A percentile compares a stretch with the other conserved stretches of the same genome.
phyloP scores from a whole-genome alignment of 2,797 vertebrate species.

The Cygnus olor region DNA sequence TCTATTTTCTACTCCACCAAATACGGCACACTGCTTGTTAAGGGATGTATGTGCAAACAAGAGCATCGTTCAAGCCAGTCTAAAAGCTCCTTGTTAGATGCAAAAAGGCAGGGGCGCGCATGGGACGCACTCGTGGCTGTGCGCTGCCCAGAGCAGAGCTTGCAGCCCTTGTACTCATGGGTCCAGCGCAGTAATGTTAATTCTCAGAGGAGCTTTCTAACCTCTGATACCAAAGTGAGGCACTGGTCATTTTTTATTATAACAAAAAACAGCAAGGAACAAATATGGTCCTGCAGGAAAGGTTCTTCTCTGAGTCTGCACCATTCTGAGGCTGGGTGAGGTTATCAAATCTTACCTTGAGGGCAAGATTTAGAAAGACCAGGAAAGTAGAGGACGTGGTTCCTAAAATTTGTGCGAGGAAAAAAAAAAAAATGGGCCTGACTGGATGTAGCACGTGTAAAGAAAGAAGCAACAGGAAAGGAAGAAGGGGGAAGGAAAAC shows the following conservation, averaged over 20 bases:
- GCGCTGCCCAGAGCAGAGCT: neutral
- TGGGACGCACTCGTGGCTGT: accelerated
- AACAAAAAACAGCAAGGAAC: neutral
- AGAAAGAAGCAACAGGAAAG: neutral
- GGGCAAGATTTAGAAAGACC: conserved; percentile 15
- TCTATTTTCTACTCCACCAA: neutral
- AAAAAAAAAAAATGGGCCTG: neutral
- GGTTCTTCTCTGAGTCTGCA: accelerated
- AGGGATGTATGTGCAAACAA: neutral
- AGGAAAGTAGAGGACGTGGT: conserved; percentile 42
- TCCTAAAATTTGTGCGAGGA: conserved; percentile 61
- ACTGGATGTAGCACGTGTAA: conserved; percentile 47
- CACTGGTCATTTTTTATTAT: neutral
- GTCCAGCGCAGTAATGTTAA: accelerated
- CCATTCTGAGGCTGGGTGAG: neutral
- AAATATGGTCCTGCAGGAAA: neutral
- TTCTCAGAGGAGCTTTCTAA: neutral
- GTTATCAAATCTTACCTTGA: neutral
- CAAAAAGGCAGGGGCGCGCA: neutral
- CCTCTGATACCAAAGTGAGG: neutral
- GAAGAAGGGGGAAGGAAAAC: neutral
- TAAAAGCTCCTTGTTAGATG: neutral
- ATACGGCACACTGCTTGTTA: accelerated
- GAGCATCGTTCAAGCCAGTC: neutral
- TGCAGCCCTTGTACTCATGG: neutral